Evolutionary conservation across 2,797 vertebrate species (phyloP), one percentile per base, ranked within the genome.

Genomic region (Tragopan temminckii): DNA sequence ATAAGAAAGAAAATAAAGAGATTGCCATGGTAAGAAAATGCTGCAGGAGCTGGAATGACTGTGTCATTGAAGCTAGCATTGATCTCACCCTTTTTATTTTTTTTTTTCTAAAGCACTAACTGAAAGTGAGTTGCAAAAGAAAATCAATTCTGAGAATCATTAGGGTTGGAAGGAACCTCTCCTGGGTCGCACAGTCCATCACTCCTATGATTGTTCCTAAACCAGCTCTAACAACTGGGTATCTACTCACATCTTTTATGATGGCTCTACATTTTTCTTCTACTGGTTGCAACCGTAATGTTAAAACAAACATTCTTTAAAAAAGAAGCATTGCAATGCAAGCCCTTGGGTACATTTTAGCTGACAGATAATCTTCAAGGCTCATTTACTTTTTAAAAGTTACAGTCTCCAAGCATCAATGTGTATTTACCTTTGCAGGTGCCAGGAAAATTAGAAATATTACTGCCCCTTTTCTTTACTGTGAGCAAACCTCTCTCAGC

Each of bases 41-140:
- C 91, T 93, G 89, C 87, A 81, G 80, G 91, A 91, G 81, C 63
- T 91, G 84, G 64, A 86, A 91, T 93, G 74, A 83, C 86, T 95
- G 75, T 92, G 89, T 94, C 93, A 96, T 84, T 95, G 95, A 96
- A 96, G 72, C 55, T 78, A 89, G 80, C 92, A 97, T 97, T 93
- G 93, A 96, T 96, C 94, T 76, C 80, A 85, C 70, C 66, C 69
- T 67, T 88, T 89, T 78, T 85, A 69, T 79, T 86, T 90, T 88
- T 92, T 88, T 92, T 87, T 92, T 68, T 89, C 89, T 85, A 80
- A 94, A 94, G 95, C 85, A 95, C 91, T 96, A 95, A 93, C 84
- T 93, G 96, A 96, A 96, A 97, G 85, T 78, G 95, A 94, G 95
- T 96, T 96, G 94, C 92, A 95, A 95, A 95, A 96, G 94, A 96